Evolutionary conservation across 2,888 invertebrate genomes (phyloP).

Genomic region (Pollenia labialis): DNA sequence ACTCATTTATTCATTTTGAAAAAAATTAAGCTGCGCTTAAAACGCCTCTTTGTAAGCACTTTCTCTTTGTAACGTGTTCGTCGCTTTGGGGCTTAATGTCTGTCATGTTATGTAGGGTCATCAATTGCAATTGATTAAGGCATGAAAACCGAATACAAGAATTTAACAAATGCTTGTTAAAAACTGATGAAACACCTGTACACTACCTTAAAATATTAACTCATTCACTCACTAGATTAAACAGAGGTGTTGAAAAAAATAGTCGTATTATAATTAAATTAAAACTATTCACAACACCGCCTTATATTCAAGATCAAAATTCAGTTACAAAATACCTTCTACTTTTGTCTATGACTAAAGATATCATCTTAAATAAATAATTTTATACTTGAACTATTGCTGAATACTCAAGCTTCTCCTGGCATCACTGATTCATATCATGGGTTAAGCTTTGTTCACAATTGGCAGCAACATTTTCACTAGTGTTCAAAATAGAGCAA

Average conservation of each 20-base stretch:
- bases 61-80: constrained; percentile 43
- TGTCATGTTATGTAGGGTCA: constrained; percentile 9
- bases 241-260: constrained; percentile 15
- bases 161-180: constrained; percentile 65
- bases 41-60: constrained; percentile 55
- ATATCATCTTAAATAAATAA: too few species aligned
- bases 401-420: too few species aligned
- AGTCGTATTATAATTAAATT: background rate
- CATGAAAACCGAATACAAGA: background rate
- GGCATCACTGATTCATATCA: too few species aligned
- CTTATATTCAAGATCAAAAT: too few species aligned
- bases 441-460: too few species aligned
- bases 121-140: constrained; percentile 38
- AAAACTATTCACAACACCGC: too few species aligned
- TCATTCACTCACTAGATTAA: constrained; percentile 4
- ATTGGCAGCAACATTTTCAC: too few species aligned
- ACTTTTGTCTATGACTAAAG: too few species aligned
- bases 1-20: constrained; percentile 33
- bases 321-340: too few species aligned
- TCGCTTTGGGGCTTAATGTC: background rate
- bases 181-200: constrained; percentile 63
- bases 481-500: too few species aligned
- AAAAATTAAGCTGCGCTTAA: constrained; percentile 17
- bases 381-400: too few species aligned
- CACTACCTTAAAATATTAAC: constrained; percentile 32